phyloP scores from a whole-genome alignment of 2,113 vertebrate genomes.

The Psophia crepitans region DNA sequence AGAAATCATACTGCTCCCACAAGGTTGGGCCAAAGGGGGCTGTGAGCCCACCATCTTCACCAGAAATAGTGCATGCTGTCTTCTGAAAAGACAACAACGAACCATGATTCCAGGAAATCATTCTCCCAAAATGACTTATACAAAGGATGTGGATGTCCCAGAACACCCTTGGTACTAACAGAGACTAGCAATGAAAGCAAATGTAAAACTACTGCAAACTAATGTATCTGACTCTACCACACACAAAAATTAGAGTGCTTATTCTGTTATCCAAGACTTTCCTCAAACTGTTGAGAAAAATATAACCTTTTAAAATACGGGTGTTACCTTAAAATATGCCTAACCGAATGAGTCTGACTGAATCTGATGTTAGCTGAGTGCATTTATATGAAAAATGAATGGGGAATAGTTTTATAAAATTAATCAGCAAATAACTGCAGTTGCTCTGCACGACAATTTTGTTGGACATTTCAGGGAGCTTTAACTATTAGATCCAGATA shows the following conservation, averaged over 20 bases:
- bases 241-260: neutral
- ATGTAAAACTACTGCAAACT: neutral
- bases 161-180: neutral
- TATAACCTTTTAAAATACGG: neutral
- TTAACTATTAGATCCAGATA: neutral
- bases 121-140: neutral
- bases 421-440: neutral
- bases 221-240: neutral
- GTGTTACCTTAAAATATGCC: neutral
- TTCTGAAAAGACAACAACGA: neutral
- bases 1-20: neutral
- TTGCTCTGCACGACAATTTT: neutral
- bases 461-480: neutral
- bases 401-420: neutral
- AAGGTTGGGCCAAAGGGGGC: neutral
- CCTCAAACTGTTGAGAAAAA: neutral
- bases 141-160: neutral
- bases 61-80: neutral
- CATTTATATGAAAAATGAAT: neutral
- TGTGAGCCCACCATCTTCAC: neutral
- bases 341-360: neutral
- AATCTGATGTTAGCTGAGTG: neutral
- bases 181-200: neutral
- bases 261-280: neutral
- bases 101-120: neutral